Evolutionary conservation across 2,797 vertebrate species (phyloP).

Genomic region (Tangara arthus): DNA sequence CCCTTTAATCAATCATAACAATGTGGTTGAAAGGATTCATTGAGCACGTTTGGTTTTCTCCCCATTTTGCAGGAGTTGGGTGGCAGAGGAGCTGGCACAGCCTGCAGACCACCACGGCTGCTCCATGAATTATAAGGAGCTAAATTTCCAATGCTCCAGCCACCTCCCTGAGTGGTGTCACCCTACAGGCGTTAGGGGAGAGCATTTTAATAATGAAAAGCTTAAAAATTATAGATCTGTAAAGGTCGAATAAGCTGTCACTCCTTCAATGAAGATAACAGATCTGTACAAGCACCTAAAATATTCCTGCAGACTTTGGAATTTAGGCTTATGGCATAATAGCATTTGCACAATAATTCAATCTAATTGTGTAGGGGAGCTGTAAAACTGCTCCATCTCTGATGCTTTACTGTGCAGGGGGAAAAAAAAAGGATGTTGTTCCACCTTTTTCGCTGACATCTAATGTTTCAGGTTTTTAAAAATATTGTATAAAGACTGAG

Average conservation of each 20-base stretch:
- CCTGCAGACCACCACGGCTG: background rate
- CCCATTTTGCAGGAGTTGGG: background rate
- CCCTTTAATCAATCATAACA: slow-evolving; percentile 30
- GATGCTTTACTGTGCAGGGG: slow-evolving; percentile 59
- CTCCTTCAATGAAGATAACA: slow-evolving; percentile 49
- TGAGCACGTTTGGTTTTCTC: background rate
- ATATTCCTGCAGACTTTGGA: slow-evolving; percentile 61
- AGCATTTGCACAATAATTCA: slow-evolving; percentile 72
- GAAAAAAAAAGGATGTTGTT: background rate
- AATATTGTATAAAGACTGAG: slow-evolving; percentile 81
- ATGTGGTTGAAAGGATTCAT: slow-evolving; percentile 19
- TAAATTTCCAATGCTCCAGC: background rate
- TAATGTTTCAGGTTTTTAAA: slow-evolving; percentile 81
- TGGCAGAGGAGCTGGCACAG: background rate
- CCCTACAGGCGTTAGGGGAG: background rate
- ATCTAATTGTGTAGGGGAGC: slow-evolving; percentile 71
- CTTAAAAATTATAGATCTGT: slow-evolving; percentile 11
- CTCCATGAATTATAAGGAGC: background rate
- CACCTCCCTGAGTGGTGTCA: background rate
- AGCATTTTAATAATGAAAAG: slow-evolving; percentile 28
- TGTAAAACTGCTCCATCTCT: slow-evolving; percentile 68
- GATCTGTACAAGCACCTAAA: slow-evolving; percentile 63
- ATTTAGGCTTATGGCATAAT: slow-evolving; percentile 61
- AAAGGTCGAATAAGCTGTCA: slow-evolving; percentile 17
- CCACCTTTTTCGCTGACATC: slow-evolving; percentile 79